Percentiles rank a stretch among this genome's conserved stretches.
phyloP scores from a whole-genome alignment of 2,113 vertebrate species.

The Sceloporus undulatus region DNA sequence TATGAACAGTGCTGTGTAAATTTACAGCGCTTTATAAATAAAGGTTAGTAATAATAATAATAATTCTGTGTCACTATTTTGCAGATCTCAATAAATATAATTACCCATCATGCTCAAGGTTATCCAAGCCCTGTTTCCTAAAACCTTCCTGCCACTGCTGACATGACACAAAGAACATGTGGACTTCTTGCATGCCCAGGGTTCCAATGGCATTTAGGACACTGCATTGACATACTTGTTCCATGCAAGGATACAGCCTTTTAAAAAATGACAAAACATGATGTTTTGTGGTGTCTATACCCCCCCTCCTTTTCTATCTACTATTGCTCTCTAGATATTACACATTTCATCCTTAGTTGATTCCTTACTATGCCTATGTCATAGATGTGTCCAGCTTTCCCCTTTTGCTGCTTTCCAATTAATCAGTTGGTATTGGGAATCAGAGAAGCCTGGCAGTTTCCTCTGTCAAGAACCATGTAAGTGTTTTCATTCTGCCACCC shows the following conservation, averaged over 20 bases:
- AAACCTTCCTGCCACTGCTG: neutral
- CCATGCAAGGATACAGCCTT: slow-evolving; percentile 2
- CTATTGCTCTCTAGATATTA: slow-evolving; percentile 28
- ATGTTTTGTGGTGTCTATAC: slow-evolving; percentile 7
- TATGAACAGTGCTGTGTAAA: too few relatives aligned
- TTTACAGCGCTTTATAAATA: too few relatives aligned
- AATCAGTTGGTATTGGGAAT: slow-evolving; percentile 33
- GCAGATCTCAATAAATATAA: slow-evolving; percentile 5
- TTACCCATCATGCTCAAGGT: slow-evolving; percentile 24
- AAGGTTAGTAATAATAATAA: too few relatives aligned
- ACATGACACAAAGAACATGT: neutral
- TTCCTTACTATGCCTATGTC: fast-evolving
- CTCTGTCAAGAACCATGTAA: neutral
- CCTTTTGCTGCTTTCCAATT: slow-evolving; percentile 6
- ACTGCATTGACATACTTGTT: neutral
- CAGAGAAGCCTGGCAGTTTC: neutral
- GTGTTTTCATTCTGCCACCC: neutral
- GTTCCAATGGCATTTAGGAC: slow-evolving; percentile 2
- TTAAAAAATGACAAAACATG: neutral
- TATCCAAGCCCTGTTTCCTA: neutral
- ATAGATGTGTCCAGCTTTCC: fast-evolving
- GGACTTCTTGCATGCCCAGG: neutral
- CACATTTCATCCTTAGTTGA: slow-evolving; percentile 14
- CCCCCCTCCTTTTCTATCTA: neutral
- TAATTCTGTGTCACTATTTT: neutral